phyloP scores from a whole-genome alignment of 2,797 vertebrate species.

The Ptychadena robeensis region DNA sequence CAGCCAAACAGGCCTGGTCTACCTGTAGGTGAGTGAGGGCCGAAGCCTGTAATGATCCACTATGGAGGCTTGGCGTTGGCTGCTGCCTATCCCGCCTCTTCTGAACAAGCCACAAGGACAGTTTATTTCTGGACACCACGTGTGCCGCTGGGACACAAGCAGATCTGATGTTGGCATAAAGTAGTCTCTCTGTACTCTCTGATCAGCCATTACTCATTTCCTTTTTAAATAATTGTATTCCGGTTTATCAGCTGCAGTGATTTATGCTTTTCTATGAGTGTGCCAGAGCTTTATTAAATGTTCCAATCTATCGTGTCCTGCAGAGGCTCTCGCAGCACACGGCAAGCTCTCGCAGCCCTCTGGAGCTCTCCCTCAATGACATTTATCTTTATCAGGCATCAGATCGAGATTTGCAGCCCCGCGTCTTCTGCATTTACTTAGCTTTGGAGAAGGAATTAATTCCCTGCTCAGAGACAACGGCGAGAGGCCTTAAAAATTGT shows the following conservation, averaged over 20 bases:
- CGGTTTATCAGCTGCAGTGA: constrained; percentile 52
- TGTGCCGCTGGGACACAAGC: neutral
- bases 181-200: constrained; percentile 19
- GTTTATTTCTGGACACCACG: constrained; percentile 13
- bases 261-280: constrained; percentile 29
- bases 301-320: constrained; percentile 41
- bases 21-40: no score
- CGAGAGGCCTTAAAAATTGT: constrained; percentile 42
- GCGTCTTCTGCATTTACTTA: constrained; percentile 54
- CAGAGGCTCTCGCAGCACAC: constrained; percentile 14
- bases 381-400: constrained; percentile 49
- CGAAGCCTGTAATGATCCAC: neutral
- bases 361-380: constrained; percentile 34
- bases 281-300: constrained; percentile 50
- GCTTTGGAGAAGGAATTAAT: constrained; percentile 54
- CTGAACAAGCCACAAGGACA: neutral
- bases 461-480: constrained; percentile 49
- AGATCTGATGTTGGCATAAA: neutral
- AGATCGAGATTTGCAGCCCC: constrained; percentile 44
- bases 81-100: neutral
- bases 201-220: constrained; percentile 53
- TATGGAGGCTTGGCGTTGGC: neutral
- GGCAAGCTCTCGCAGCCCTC: constrained; percentile 17
- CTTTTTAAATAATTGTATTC: constrained; percentile 58
- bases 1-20: neutral